Evolutionary conservation across 2,888 invertebrate genomes (phyloP).

Genomic region (Macropis europaea): DNA sequence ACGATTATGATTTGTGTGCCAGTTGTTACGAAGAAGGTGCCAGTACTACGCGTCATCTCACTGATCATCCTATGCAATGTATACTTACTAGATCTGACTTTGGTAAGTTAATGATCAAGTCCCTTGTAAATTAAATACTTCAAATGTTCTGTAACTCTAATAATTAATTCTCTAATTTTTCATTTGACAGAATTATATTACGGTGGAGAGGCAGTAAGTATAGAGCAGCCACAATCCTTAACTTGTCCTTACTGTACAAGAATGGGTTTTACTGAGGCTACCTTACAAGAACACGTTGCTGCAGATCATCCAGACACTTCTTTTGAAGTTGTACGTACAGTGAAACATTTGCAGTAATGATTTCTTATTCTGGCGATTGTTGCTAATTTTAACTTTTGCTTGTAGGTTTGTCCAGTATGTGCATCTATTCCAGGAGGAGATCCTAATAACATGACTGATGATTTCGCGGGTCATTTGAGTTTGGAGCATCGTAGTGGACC

Average conservation of each 20-base stretch:
- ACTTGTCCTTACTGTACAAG: slow-evolving; percentile 98
- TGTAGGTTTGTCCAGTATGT: slow-evolving; percentile 97
- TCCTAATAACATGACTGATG: slow-evolving; percentile 98
- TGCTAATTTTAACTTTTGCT: background rate
- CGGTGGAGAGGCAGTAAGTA: slow-evolving; percentile 94
- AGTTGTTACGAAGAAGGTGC: slow-evolving; percentile 96
- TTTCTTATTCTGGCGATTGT: no score
- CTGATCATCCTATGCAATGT: slow-evolving; percentile 99
- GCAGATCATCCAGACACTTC: slow-evolving; percentile 95
- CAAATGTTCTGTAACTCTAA: background rate
- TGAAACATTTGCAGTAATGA: no score
- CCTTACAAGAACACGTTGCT: slow-evolving; percentile 94
- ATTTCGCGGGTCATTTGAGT: slow-evolving; percentile 97
- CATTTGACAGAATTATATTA: slow-evolving; percentile 90
- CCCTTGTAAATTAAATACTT: background rate
- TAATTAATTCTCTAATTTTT: background rate
- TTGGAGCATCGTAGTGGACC: slow-evolving; percentile 95
- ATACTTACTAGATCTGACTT: slow-evolving; percentile 98
- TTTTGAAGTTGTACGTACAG: slow-evolving; percentile 88
- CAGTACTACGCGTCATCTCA: slow-evolving; percentile 94
- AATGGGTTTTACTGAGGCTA: slow-evolving; percentile 96
- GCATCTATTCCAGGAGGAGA: slow-evolving; percentile 98
- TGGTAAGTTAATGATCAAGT: slow-evolving; percentile 82
- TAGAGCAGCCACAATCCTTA: slow-evolving; percentile 97
- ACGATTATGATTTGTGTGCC: slow-evolving; percentile 99